A percentile compares a stretch with the other conserved stretches of the same genome.
These are phyloP conservation scores for Palythoa caribaeorum DNA, from an alignment of 92 coral and sea anemone species.

Conservation along the genomic window DNA sequence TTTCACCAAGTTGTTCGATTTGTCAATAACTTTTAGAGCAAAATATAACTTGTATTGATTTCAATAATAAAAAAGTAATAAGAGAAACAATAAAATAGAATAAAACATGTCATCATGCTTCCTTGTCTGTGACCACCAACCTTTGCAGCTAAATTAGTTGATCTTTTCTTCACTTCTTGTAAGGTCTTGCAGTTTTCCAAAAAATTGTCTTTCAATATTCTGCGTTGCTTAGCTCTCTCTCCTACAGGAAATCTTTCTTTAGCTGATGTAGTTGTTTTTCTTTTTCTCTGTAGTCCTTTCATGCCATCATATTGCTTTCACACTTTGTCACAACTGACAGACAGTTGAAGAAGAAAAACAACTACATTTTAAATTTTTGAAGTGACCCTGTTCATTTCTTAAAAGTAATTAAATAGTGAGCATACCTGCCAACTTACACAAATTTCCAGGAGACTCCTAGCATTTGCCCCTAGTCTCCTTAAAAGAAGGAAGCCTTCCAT, in stretches of 20 bases:
- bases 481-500: too few relatives aligned
- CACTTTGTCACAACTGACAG: neutral
- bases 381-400: neutral
- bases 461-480: too few relatives aligned
- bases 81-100: neutral
- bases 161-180: neutral
- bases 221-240: neutral
- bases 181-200: neutral
- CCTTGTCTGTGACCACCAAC: neutral
- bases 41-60: too few relatives aligned
- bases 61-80: too few relatives aligned
- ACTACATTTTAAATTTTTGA: neutral
- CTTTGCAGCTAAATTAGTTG: neutral
- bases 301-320: neutral
- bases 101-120: neutral
- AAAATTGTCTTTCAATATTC: neutral
- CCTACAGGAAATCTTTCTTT: neutral
- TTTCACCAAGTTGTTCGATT: too few relatives aligned
- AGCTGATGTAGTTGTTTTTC: neutral
- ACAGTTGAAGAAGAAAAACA: too few relatives aligned
- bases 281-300: neutral
- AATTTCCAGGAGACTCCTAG: too few relatives aligned
- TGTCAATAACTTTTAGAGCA: too few relatives aligned
- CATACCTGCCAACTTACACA: too few relatives aligned
- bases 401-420: neutral